These are phyloP conservation scores for Eupsilia transversa DNA, from an alignment of 2,888 invertebrate genomes.

Conservation along the genomic window DNA sequence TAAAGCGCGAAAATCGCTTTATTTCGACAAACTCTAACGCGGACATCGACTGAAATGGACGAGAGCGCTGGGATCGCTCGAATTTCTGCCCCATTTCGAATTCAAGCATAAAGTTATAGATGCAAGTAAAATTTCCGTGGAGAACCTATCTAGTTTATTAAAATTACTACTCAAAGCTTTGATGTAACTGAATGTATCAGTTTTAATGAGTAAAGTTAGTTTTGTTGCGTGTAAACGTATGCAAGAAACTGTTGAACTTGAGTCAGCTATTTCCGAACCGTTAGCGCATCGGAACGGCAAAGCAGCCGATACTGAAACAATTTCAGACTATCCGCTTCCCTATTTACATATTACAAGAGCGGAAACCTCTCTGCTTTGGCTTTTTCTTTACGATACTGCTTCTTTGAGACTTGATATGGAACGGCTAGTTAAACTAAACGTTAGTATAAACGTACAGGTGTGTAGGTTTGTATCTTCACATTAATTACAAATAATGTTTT, in stretches of 20 bases:
- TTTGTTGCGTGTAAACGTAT: conserved; percentile 53
- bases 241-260: conserved; percentile 50
- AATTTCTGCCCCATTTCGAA: conserved; percentile 34
- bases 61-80: conserved; percentile 9
- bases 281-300: conserved; percentile 41
- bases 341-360: conserved; percentile 47
- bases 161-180: conserved; percentile 39
- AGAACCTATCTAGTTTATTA: conserved; percentile 7
- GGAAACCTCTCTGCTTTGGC: conserved; percentile 18
- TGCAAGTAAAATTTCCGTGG: conserved; percentile 31
- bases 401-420: conserved; percentile 1
- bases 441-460: conserved; percentile 3
- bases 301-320: conserved; percentile 53
- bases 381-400: conserved; percentile 21
- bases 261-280: conserved; percentile 45
- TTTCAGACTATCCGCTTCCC: conserved; percentile 42
- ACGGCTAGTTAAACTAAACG: background rate
- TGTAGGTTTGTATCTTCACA: conserved; percentile 9
- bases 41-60: conserved; percentile 29
- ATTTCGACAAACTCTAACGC: conserved; percentile 35
- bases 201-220: conserved; percentile 63
- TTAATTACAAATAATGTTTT: background rate
- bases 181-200: conserved; percentile 40
- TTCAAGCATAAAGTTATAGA: conserved; percentile 35
- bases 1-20: conserved; percentile 42